A percentile compares a stretch with the other conserved stretches of the same genome.
Evolutionary conservation across 2,888 invertebrate genomes (phyloP).

Genomic region (Willowsia nigromaculata): DNA sequence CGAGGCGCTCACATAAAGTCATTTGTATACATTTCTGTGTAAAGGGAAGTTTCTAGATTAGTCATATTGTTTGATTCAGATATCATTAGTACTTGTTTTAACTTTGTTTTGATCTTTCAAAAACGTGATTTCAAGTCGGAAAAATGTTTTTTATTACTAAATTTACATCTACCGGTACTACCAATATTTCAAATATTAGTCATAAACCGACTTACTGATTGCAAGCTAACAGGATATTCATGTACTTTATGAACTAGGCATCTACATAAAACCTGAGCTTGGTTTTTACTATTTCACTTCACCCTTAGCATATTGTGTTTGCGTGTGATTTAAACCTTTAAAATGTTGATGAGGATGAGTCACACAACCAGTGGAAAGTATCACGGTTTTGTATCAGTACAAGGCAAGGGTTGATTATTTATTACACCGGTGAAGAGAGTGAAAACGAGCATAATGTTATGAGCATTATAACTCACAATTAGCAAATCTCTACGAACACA

Average conservation of each 20-base stretch:
- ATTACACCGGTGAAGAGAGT: conserved; percentile 8
- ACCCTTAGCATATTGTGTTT: neutral
- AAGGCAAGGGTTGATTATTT: neutral
- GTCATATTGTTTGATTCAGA: neutral
- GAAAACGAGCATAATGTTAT: neutral
- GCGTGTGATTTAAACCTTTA: neutral
- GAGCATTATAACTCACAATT: conserved; percentile 9
- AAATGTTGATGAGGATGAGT: conserved; percentile 12
- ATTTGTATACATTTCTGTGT: neutral
- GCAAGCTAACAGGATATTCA: neutral
- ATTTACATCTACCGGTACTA: conserved; percentile 1
- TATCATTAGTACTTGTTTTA: neutral
- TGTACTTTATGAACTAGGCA: neutral
- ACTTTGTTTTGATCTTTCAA: neutral
- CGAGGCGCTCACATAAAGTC: neutral
- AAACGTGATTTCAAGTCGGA: neutral
- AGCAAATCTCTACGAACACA: neutral
- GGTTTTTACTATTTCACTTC: neutral
- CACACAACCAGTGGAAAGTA: neutral
- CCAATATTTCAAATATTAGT: too few species aligned
- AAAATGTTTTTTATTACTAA: neutral
- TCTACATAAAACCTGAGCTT: neutral
- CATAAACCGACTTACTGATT: neutral
- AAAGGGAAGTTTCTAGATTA: neutral
- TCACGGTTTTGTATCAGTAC: neutral